Conservation (phyloP, 2,797 vertebrate species). For the Kryptolebias ocellatus region DNA sequence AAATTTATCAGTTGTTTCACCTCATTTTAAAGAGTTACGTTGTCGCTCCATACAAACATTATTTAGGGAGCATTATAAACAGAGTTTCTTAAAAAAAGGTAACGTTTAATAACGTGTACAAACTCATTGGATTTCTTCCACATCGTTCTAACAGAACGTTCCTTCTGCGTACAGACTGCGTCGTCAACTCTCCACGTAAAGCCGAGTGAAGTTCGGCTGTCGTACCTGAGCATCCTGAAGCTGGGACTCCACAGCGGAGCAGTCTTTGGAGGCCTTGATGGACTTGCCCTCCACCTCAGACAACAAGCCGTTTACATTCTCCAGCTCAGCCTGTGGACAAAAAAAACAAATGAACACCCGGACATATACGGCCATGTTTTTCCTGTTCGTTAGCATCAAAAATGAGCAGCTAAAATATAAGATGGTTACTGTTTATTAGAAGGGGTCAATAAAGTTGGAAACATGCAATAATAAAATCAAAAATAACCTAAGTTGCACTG, state of each 20-base stretch:
- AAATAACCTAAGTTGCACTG: too few species aligned
- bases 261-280: slow-evolving; percentile 94
- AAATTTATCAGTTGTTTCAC: too few species aligned
- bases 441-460: neutral
- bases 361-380: neutral
- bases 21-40: too few species aligned
- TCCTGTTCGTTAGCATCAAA: neutral
- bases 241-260: slow-evolving; percentile 91
- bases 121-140: too few species aligned
- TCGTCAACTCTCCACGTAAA: neutral
- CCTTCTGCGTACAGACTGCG: neutral
- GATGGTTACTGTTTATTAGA: neutral
- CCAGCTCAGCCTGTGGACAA: slow-evolving; percentile 86
- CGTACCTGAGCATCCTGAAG: slow-evolving; percentile 94
- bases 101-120: too few species aligned
- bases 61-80: too few species aligned
- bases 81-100: too few species aligned
- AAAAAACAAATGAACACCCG: neutral
- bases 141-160: neutral
- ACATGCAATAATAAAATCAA: neutral
- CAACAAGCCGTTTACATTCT: slow-evolving; percentile 87
- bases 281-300: slow-evolving; percentile 92
- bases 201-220: neutral
- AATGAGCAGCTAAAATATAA: neutral
- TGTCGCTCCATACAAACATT: too few species aligned